Conservation (phyloP, 2,797 vertebrate genomes). For the Poeciliopsis presidionis region DNA sequence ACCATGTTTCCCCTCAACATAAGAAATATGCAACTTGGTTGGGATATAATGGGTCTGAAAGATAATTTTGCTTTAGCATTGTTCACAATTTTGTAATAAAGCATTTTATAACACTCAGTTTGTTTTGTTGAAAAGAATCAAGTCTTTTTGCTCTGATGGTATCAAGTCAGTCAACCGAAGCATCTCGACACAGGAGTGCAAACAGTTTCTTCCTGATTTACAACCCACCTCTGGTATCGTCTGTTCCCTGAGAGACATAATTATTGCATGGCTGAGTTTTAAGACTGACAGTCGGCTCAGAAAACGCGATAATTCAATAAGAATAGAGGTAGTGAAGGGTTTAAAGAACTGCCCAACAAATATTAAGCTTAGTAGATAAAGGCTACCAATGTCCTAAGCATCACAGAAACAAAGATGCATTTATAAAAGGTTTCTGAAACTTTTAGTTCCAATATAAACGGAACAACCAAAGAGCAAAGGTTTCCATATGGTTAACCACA, state of each 20-base stretch:
- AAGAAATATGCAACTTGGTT: conserved; percentile 48
- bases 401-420: neutral
- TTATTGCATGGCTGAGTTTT: neutral
- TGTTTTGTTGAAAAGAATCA: neutral
- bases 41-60: conserved; percentile 41
- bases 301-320: neutral
- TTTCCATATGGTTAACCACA: neutral
- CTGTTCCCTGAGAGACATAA: neutral
- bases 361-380: neutral
- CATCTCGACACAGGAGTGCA: neutral
- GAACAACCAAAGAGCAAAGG: neutral
- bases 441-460: neutral
- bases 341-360: neutral
- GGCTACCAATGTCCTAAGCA: neutral
- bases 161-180: neutral
- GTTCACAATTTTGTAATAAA: conserved; percentile 83
- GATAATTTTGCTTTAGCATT: conserved; percentile 50
- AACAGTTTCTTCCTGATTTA: neutral
- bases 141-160: neutral
- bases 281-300: neutral
- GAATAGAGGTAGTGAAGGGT: neutral
- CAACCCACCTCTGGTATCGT: neutral
- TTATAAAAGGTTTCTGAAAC: neutral
- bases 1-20: conserved; percentile 23
- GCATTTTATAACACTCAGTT: conserved; percentile 77